A percentile compares a stretch with the other conserved stretches of the same genome.
These are phyloP conservation scores for Brachynemurus nebulosus DNA, from an alignment of 2,888 invertebrate genomes.

Conservation along the genomic window DNA sequence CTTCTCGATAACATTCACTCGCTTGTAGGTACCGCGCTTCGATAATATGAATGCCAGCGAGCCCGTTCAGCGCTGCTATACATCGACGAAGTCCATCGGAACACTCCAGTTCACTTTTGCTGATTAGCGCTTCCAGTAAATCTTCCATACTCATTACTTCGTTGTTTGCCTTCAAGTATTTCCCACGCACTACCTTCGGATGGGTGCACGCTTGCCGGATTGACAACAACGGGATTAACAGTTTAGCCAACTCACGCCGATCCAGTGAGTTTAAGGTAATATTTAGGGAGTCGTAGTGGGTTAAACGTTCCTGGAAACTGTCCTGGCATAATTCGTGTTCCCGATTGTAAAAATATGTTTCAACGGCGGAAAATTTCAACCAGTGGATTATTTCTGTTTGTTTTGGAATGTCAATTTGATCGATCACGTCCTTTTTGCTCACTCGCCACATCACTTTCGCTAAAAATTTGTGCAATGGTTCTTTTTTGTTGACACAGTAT, in stretches of 20 bases:
- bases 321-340: slow-evolving; percentile 38
- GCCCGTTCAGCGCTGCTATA: slow-evolving; percentile 50
- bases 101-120: slow-evolving; percentile 42
- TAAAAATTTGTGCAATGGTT: slow-evolving; percentile 37
- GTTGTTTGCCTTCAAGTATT: slow-evolving; percentile 37
- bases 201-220: slow-evolving; percentile 59
- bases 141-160: slow-evolving; percentile 47
- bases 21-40: slow-evolving; percentile 37
- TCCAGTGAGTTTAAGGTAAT: slow-evolving; percentile 35
- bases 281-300: slow-evolving; percentile 30
- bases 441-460: slow-evolving; percentile 53
- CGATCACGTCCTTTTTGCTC: slow-evolving; percentile 47
- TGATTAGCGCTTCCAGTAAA: slow-evolving; percentile 47
- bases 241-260: slow-evolving; percentile 30
- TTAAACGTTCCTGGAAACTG: slow-evolving; percentile 34
- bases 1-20: slow-evolving; percentile 44
- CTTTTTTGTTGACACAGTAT: slow-evolving; percentile 32
- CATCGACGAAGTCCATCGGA: slow-evolving; percentile 47
- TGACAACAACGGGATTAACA: slow-evolving; percentile 47
- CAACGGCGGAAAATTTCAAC: slow-evolving; percentile 54
- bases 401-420: slow-evolving; percentile 52
- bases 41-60: slow-evolving; percentile 49
- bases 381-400: slow-evolving; percentile 43
- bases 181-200: slow-evolving; percentile 45
- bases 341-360: slow-evolving; percentile 56